phyloP scores from a whole-genome alignment of 1,140 invertebrate genomes.

The Macrosteles quadrilineatus region DNA sequence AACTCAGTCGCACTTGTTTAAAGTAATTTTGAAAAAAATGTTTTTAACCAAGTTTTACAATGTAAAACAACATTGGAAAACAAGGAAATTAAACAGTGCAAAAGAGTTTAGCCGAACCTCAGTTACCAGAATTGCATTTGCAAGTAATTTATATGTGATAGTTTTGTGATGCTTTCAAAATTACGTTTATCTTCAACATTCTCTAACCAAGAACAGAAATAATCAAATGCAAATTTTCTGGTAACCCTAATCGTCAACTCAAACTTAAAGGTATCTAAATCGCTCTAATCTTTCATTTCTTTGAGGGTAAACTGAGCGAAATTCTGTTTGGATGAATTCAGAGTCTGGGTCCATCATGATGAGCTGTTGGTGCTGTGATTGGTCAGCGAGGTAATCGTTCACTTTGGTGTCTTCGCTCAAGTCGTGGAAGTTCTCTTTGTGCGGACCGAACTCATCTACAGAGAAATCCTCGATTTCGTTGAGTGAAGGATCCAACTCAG shows the following conservation, averaged over 20 bases:
- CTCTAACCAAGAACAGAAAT: no score
- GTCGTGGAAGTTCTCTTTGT: constrained; percentile 1
- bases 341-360: constrained; percentile 23
- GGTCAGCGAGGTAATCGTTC: constrained; percentile 7
- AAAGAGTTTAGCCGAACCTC: constrained; percentile 13
- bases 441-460: background rate
- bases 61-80: background rate
- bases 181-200: no score
- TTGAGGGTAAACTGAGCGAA: no score
- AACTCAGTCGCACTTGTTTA: constrained; percentile 2
- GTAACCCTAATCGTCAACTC: no score
- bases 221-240: no score
- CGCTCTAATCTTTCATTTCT: no score
- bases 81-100: constrained; percentile 2
- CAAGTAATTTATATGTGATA: no score
- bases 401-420: constrained; percentile 7
- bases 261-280: no score
- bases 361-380: background rate
- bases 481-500: background rate
- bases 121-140: no score
- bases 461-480: constrained; percentile 17
- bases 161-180: no score
- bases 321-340: background rate
- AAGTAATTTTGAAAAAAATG: background rate
- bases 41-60: no score